Conservation (phyloP, 2,888 invertebrate species). For the Schrankia costaestrigalis region DNA sequence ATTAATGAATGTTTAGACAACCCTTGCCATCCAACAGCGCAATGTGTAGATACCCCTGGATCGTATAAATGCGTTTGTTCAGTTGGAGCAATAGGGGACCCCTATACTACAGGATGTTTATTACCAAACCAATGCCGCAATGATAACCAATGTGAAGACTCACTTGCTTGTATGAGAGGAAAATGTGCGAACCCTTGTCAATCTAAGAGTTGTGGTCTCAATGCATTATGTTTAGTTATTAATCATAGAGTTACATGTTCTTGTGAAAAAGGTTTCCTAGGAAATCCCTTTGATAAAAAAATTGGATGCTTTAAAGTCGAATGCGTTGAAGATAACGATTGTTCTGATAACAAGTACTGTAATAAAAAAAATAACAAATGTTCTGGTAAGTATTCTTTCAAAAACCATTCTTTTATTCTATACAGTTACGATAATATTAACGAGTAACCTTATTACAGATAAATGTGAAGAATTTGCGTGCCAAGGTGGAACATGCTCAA, state of each 20-base stretch:
- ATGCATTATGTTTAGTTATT: constrained; percentile 87
- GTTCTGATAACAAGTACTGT: constrained; percentile 87
- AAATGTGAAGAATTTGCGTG: constrained; percentile 90
- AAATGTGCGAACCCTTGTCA: constrained; percentile 92
- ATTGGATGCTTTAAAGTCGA: constrained; percentile 95
- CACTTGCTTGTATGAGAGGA: constrained; percentile 86
- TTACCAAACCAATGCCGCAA: constrained; percentile 88
- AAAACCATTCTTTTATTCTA: background rate
- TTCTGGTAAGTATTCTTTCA: constrained; percentile 83
- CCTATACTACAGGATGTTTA: constrained; percentile 84
- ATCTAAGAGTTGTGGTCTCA: constrained; percentile 85
- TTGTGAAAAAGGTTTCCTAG: constrained; percentile 90
- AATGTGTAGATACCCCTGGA: constrained; percentile 89
- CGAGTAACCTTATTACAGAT: constrained; percentile 71
- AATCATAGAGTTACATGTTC: constrained; percentile 87
- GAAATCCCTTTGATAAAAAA: constrained; percentile 87
- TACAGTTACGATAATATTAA: background rate
- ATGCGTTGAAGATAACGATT: constrained; percentile 89
- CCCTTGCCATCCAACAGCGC: constrained; percentile 90
- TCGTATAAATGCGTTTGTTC: constrained; percentile 91
- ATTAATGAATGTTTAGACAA: constrained; percentile 89
- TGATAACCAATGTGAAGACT: constrained; percentile 87
- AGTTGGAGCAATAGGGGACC: constrained; percentile 88
- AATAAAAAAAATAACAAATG: constrained; percentile 88
- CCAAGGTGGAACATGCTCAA: constrained; percentile 89